Evolutionary conservation across 2,888 invertebrate species (phyloP).

Genomic region (Agrotis segetum): DNA sequence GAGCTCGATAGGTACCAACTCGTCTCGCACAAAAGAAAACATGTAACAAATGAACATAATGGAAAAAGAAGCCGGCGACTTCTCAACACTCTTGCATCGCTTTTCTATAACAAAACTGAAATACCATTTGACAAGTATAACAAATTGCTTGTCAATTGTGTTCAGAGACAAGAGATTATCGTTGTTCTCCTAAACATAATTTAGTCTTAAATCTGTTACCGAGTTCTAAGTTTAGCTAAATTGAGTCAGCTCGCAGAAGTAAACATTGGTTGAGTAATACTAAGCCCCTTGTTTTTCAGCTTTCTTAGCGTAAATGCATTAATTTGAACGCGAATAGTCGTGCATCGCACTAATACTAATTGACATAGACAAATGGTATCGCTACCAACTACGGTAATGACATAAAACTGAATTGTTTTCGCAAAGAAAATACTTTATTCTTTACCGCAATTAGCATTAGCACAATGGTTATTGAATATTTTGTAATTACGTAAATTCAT

Average conservation of each 20-base stretch:
- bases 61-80: not conserved
- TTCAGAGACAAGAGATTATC: conserved; percentile 54
- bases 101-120: conserved; percentile 14
- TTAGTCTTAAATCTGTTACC: conserved; percentile 65
- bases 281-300: conserved; percentile 73
- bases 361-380: conserved; percentile 82
- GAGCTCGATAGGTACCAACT: not conserved
- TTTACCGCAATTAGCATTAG: conserved; percentile 13
- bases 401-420: conserved; percentile 61
- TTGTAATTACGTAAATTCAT: conserved; percentile 13
- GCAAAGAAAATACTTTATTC: conserved; percentile 28
- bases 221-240: conserved; percentile 72
- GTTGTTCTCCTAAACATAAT: conserved; percentile 56
- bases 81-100: not conserved
- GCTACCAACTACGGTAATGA: conserved; percentile 59
- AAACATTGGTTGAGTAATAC: conserved; percentile 79
- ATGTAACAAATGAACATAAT: not conserved
- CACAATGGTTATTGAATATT: conserved; percentile 19
- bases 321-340: conserved; percentile 77
- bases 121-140: conserved; percentile 32
- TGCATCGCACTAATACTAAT: conserved; percentile 79
- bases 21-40: not conserved
- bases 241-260: conserved; percentile 76
- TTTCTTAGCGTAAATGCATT: conserved; percentile 75
- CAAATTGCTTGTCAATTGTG: conserved; percentile 51